These are phyloP conservation scores for Biston betularia DNA, from an alignment of 2,888 invertebrate genomes.

Conservation along the genomic window DNA sequence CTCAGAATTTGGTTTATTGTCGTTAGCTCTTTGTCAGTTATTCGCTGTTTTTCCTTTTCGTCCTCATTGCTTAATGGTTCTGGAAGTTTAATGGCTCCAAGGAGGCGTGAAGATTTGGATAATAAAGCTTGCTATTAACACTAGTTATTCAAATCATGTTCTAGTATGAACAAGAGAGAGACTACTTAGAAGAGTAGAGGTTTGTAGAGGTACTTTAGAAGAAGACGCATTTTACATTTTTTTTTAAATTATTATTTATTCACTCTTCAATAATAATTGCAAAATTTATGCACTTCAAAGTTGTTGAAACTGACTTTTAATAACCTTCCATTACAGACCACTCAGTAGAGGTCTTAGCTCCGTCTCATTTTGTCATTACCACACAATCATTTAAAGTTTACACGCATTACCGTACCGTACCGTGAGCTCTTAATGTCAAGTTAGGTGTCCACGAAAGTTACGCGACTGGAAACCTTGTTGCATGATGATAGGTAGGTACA, in stretches of 20 bases:
- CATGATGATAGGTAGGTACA: no score
- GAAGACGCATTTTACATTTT: no score
- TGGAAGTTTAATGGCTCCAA: background rate
- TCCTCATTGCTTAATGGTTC: constrained; percentile 9
- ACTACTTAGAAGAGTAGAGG: no score
- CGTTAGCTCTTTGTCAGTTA: background rate
- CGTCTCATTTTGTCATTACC: constrained; percentile 26
- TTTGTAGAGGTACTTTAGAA: no score
- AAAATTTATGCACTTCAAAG: background rate
- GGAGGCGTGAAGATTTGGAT: constrained; percentile 1
- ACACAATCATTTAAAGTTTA: constrained; percentile 4
- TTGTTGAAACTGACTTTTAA: constrained; percentile 20
- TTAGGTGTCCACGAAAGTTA: no score
- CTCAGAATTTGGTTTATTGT: background rate
- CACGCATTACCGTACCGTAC: constrained; percentile 12
- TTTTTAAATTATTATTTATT: no score
- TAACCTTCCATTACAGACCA: constrained; percentile 19
- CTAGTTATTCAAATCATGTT: background rate
- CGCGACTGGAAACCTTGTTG: no score
- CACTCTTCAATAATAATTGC: background rate
- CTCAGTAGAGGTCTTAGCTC: constrained; percentile 23
- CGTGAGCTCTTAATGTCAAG: no score
- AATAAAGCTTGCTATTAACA: background rate
- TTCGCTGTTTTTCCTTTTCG: constrained; percentile 1
- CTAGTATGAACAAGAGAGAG: no score